Percentiles rank a stretch among this genome's conserved stretches.
Conservation (phyloP, 2,113 vertebrate species). For the Equus przewalskii region DNA sequence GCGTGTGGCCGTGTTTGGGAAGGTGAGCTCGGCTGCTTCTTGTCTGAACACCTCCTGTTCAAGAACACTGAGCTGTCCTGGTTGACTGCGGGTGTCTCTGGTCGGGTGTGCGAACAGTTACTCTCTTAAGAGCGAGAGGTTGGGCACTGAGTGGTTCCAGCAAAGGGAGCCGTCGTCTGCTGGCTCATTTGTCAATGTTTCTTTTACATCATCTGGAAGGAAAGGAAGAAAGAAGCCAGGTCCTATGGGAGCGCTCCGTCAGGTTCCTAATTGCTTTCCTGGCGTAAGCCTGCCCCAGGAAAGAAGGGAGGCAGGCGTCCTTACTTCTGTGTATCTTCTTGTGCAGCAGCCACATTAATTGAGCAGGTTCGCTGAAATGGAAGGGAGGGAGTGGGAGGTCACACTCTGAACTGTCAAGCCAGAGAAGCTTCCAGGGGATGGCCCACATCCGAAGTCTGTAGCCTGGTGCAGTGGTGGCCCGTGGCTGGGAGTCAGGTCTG, state of each 20-base stretch:
- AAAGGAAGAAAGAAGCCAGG: background rate
- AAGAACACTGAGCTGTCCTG: background rate
- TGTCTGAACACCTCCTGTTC: accelerated
- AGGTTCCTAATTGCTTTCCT: background rate
- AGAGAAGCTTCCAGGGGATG: accelerated
- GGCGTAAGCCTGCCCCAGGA: background rate
- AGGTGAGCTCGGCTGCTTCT: constrained; percentile 88
- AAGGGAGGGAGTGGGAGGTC: background rate
- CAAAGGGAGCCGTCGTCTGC: constrained; percentile 25
- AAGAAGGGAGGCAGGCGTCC: background rate
- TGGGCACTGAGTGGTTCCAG: background rate
- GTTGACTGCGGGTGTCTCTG: background rate
- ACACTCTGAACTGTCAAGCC: accelerated
- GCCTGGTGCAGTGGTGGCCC: background rate
- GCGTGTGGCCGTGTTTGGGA: constrained; percentile 95
- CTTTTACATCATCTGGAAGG: constrained; percentile 29
- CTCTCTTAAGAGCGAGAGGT: background rate
- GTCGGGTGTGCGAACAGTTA: background rate
- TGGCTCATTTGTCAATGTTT: background rate
- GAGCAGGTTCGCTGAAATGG: background rate
- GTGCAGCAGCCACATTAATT: accelerated
- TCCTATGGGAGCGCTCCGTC: background rate
- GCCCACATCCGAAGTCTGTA: accelerated
- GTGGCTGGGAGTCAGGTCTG: too few relatives aligned
- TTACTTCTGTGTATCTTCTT: background rate